Conservation (phyloP, 1,140 invertebrate species). For the Drosophila melanica region DNA sequence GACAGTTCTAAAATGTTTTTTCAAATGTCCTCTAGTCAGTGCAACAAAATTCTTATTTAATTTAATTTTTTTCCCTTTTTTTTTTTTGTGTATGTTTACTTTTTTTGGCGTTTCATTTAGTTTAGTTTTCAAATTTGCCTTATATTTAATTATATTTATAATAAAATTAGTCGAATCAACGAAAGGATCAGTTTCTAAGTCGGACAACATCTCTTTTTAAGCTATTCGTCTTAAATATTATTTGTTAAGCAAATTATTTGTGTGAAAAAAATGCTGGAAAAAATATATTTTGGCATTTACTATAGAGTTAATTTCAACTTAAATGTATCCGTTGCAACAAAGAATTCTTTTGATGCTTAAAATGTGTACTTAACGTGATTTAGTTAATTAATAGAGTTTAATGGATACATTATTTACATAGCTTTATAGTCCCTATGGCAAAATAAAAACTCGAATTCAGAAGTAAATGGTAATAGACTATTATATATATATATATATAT, state of each 20-base stretch:
- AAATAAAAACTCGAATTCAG: no score
- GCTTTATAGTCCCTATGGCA: no score
- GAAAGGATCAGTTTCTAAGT: background rate
- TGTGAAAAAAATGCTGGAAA: background rate
- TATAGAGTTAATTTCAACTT: no score
- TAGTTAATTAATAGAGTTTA: no score
- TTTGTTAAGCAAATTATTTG: slow-evolving; percentile 4
- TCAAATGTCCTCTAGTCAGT: slow-evolving; percentile 60
- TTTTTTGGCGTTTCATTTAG: slow-evolving; percentile 35
- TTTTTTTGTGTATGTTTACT: no score
- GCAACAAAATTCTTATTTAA: slow-evolving; percentile 31
- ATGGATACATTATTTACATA: no score
- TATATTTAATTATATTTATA: slow-evolving; percentile 34
- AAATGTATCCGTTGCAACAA: no score
- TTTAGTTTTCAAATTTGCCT: slow-evolving; percentile 33
- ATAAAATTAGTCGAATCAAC: slow-evolving; percentile 17
- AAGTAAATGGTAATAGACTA: no score
- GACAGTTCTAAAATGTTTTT: slow-evolving; percentile 29
- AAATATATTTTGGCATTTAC: background rate
- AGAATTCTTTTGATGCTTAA: no score
- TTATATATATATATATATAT: no score
- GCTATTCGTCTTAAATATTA: background rate
- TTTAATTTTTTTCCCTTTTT: background rate
- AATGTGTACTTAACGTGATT: no score
- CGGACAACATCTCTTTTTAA: background rate